Percentiles rank a stretch among this genome's conserved stretches.
These are phyloP conservation scores for Actinia tenebrosa DNA, from an alignment of 64 coral and sea anemone genomes.

Conservation along the genomic window DNA sequence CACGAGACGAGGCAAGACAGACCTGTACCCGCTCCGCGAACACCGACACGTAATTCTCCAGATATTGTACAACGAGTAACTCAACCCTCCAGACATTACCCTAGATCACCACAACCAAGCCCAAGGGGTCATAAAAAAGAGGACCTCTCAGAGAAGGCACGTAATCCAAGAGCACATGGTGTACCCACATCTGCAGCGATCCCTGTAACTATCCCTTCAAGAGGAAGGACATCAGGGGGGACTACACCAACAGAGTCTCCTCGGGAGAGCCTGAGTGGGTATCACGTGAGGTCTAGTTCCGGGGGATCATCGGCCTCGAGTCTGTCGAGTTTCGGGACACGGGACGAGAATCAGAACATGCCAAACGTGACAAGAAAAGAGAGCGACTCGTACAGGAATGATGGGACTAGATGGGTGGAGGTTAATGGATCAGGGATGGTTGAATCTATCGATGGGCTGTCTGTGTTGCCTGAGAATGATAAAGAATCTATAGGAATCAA, in stretches of 20 bases:
- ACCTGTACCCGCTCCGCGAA: not conserved
- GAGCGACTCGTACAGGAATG: constrained; percentile 33
- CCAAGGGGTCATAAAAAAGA: constrained; percentile 15
- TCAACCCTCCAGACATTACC: not conserved
- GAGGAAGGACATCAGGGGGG: not conserved
- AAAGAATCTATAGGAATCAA: not conserved
- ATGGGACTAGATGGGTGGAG: constrained; percentile 76
- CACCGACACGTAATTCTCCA: not conserved
- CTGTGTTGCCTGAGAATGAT: constrained; percentile 50
- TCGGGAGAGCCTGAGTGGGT: constrained; percentile 2
- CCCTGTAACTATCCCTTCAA: not conserved
- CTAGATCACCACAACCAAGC: not conserved
- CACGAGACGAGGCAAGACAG: not conserved
- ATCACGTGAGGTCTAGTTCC: constrained; percentile 12
- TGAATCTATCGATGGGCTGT: constrained; percentile 44
- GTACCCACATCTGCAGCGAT: not conserved
- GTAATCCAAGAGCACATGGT: not conserved
- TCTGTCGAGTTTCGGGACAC: constrained; percentile 15
- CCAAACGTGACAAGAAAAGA: not conserved
- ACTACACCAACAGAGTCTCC: constrained; percentile 13
- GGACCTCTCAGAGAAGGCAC: not conserved
- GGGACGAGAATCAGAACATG: constrained; percentile 25
- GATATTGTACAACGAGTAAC: not conserved
- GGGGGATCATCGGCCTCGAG: constrained; percentile 15
- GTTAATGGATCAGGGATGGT: constrained; percentile 30